These are phyloP conservation scores for Timema podura DNA, from an alignment of 2,888 invertebrate genomes.

Conservation along the genomic window DNA sequence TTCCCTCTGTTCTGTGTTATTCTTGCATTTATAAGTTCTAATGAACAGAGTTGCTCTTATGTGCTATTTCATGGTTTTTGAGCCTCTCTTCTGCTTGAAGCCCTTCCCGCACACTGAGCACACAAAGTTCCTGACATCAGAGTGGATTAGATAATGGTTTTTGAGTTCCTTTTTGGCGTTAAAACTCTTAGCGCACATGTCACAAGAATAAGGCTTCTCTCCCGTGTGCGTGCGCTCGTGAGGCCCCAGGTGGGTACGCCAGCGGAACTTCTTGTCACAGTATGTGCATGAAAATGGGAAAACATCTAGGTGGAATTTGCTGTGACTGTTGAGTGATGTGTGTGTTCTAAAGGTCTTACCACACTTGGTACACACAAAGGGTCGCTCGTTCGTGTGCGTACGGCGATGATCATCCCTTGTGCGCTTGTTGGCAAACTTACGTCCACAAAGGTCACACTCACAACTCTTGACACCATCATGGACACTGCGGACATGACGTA, in stretches of 20 bases:
- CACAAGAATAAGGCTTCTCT: conserved; percentile 51
- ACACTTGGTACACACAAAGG: conserved; percentile 55
- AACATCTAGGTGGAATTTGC: conserved; percentile 20
- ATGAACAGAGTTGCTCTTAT: neutral
- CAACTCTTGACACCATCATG: conserved; percentile 58
- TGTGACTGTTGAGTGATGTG: conserved; percentile 21
- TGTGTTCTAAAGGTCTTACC: conserved; percentile 46
- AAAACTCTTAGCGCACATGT: conserved; percentile 44
- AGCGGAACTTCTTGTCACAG: conserved; percentile 21
- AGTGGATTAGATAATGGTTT: conserved; percentile 50
- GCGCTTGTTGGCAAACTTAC: conserved; percentile 50
- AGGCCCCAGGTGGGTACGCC: conserved; percentile 17
- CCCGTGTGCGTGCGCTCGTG: conserved; percentile 39
- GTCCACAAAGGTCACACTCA: conserved; percentile 54
- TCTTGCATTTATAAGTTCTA: neutral
- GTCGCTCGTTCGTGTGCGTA: conserved; percentile 58
- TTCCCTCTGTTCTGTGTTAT: neutral
- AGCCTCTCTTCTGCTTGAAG: conserved; percentile 52
- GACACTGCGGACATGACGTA: conserved; percentile 47
- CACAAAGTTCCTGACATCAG: conserved; percentile 42
- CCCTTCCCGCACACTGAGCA: conserved; percentile 18
- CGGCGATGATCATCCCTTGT: conserved; percentile 56
- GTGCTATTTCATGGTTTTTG: conserved; percentile 44
- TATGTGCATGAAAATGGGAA: conserved; percentile 20
- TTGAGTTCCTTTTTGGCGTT: conserved; percentile 21